Evolutionary conservation across 1,140 invertebrate species (phyloP), one percentile per base, ranked within the genome.

Genomic region (Macrobrachium nipponense): DNA sequence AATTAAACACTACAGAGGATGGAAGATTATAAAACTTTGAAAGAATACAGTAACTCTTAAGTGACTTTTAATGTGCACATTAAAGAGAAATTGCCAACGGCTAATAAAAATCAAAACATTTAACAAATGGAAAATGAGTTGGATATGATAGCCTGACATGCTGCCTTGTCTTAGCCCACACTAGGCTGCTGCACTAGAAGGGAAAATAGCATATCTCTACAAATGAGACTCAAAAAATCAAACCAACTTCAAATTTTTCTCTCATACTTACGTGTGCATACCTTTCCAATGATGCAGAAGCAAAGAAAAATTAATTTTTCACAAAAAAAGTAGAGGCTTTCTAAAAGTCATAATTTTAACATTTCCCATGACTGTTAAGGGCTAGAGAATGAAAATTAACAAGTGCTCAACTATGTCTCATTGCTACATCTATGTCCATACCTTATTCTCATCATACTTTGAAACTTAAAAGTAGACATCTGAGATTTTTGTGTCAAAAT

Each of bases 261-360:
- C 70, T 44, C 59, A 66, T 85, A 85, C 82, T 85, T 85, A 85
- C 82, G 70, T 85, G 82, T 79, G 75, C 82, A 85, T 70, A 62
- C 76, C 82, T 79, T 85, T 79, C 82, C 76, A 79, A 61, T 78
- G 82, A 85, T 72, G 82, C 72, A 76, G 78, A 85, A 85, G 82
- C 82, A 85, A 79, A 78, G 82, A 85, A 85, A 85, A 51, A 51
- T 51, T 78, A 79, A 78, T 59, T 59, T 59, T 85, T 70, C n/a
- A 70, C 60, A n/a, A 79, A 72, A 59, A 76, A 15, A 79, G 59
- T 64, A 44, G 76, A 27, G 80, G 62, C 20, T 72, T 36, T 44
- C 44, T 10, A 70, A 20, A 68, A 14, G 15, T 20, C 75, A 59
- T n/a, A n/a, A 58, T 60, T 23, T 73, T 36, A n/a, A 43, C 60